Evolutionary conservation across 1,140 invertebrate species (phyloP), one percentile per base, ranked within the genome.

Genomic region (Trissolcus basalis): DNA sequence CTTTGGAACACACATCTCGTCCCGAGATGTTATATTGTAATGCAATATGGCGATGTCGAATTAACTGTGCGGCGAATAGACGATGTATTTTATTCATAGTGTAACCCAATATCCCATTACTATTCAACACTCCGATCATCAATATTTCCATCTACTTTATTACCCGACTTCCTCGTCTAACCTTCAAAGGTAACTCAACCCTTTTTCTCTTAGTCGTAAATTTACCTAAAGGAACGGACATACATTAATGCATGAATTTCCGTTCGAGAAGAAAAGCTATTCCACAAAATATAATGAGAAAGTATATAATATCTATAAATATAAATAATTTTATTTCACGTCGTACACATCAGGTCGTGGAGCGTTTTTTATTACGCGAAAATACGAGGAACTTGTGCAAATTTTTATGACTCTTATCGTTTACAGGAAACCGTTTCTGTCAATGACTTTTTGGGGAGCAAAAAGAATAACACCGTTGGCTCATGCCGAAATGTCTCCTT

Each of bases 231-330:
- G 55, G 32, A 65, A 60, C 44, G 33, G n/a, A 55, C 55, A 60
- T 73, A 55, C 56, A 74, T 74, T 74, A 67, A 74, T 74, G 50
- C 58, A 74, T 68, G 71, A 74, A 68, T 68, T 74, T 68, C 71
- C 63, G 63, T 68, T 74, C 51, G 63, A 74, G 50, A 63, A 68
- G 45, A 10, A 56, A 67, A 74, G 32, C 49, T 15, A 60, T 10
- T 39, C 19, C 36, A 9, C 9, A 54, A 54, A 54, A 19, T 16
- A 47, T 32, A 59, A 54, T 44, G 16, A 56, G 54, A 54, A 47
- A 53, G 9, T n/a, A n/a, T 39, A 27, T n/a, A n/a, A n/a, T n/a
- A n/a, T n/a, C n/a, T n/a, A 27, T 27, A 27, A 27, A 27, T n/a
- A n/a, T n/a, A 27, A 27, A 27, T 6, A 27, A 27, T 3, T 27